phyloP scores from a whole-genome alignment of 2,113 vertebrate species.

The Fukomys damarensis region DNA sequence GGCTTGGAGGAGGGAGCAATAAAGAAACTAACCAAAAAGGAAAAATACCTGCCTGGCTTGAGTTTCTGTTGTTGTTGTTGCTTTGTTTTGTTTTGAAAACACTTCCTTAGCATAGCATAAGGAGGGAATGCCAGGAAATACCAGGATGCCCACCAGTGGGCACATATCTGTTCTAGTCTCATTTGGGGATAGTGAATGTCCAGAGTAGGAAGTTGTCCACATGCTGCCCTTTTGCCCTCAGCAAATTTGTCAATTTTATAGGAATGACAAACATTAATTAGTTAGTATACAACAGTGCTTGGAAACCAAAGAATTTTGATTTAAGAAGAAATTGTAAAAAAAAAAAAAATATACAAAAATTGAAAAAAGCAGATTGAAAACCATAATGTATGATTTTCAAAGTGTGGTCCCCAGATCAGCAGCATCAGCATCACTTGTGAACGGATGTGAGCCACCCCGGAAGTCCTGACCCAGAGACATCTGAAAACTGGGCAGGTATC shows the following conservation, averaged over 20 bases:
- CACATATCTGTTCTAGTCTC: background rate
- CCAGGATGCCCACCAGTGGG: background rate
- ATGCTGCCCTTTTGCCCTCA: background rate
- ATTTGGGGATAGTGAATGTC: background rate
- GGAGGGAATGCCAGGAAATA: background rate
- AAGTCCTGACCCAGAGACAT: too few relatives aligned
- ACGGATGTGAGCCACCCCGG: too few relatives aligned
- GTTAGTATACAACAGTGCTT: background rate
- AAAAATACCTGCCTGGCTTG: background rate
- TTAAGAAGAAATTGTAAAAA: background rate
- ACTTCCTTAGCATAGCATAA: background rate
- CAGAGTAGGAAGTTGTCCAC: background rate
- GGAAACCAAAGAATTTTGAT: background rate
- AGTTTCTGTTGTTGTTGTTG: too few relatives aligned
- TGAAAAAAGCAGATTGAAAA: too few relatives aligned
- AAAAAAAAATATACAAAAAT: too few relatives aligned
- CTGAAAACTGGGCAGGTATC: too few relatives aligned
- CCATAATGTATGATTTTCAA: too few relatives aligned
- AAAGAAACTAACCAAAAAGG: background rate
- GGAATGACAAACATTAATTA: background rate
- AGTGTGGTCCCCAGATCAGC: too few relatives aligned
- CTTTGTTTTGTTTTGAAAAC: background rate
- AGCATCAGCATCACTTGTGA: too few relatives aligned
- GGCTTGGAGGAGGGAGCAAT: background rate
- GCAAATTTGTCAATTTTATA: slow-evolving; percentile 11